Percentiles rank a stretch among this genome's conserved stretches.
These are phyloP conservation scores for Spodoptera litura DNA, from an alignment of 1,140 invertebrate species.

Conservation along the genomic window DNA sequence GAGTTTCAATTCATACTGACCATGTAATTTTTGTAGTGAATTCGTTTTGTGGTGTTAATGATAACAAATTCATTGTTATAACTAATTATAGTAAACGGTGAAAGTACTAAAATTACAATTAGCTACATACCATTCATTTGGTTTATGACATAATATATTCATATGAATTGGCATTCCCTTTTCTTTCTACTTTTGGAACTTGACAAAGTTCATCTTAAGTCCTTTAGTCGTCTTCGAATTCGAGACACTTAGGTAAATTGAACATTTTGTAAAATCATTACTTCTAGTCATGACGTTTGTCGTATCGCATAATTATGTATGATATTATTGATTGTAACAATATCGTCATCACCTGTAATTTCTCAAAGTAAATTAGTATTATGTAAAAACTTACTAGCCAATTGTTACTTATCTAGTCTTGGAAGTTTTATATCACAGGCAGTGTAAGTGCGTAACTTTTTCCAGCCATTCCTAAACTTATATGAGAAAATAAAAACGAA, in stretches of 20 bases:
- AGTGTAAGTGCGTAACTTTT: no score
- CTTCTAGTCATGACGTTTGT: constrained; percentile 13
- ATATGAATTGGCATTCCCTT: not conserved
- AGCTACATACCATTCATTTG: no score
- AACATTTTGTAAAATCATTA: constrained; percentile 27
- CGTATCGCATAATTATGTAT: constrained; percentile 18
- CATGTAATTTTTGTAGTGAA: not conserved
- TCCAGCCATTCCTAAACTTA: no score
- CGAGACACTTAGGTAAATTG: not conserved
- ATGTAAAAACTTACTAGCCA: not conserved
- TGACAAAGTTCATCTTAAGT: not conserved
- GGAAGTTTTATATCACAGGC: no score
- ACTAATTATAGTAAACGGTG: no score
- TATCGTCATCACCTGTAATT: constrained; percentile 16
- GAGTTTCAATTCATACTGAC: not conserved
- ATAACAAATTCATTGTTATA: no score
- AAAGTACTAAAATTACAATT: no score
- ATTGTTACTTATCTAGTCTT: not conserved
- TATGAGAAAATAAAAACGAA: no score
- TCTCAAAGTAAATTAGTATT: not conserved
- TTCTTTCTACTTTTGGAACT: not conserved
- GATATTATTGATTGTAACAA: constrained; percentile 25
- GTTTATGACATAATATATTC: not conserved
- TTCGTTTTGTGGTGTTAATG: no score
- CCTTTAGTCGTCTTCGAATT: not conserved